phyloP scores from a whole-genome alignment of 2,888 invertebrate species.

The Portevinia maculata region DNA sequence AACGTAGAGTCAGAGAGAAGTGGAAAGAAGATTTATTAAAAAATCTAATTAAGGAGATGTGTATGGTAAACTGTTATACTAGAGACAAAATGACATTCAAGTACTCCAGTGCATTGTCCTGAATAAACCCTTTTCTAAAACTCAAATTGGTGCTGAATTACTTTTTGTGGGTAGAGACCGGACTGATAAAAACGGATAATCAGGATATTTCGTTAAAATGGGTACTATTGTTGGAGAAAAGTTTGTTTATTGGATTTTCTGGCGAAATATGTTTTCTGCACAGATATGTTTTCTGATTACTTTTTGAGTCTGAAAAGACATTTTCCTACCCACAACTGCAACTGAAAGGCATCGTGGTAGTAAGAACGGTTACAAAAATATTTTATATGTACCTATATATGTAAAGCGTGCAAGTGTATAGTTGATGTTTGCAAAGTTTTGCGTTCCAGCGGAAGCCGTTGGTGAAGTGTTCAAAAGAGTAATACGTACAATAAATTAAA shows the following conservation, averaged over 20 bases:
- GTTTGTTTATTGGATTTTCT: conserved; percentile 51
- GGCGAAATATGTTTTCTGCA: conserved; percentile 15
- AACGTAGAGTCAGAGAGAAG: background rate
- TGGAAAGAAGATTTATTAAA: conserved; percentile 12
- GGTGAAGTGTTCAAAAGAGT: no score
- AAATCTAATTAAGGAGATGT: conserved; percentile 50
- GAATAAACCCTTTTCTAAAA: conserved; percentile 51
- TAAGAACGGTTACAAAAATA: no score
- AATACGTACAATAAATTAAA: no score
- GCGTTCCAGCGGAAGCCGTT: no score
- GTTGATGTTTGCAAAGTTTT: no score
- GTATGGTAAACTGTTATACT: background rate
- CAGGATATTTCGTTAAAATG: conserved; percentile 61
- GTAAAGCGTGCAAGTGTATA: no score
- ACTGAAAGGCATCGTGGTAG: background rate
- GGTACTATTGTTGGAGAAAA: conserved; percentile 30
- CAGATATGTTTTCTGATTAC: conserved; percentile 24
- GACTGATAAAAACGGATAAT: conserved; percentile 6
- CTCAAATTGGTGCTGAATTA: conserved; percentile 13
- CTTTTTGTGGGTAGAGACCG: background rate
- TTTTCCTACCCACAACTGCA: background rate
- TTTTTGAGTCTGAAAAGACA: background rate
- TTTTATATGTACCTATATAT: no score
- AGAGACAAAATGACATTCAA: conserved; percentile 46
- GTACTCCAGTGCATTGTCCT: conserved; percentile 57